These are phyloP conservation scores for Chaenogobius annularis DNA, from an alignment of 2,113 vertebrate species.

Conservation along the genomic window DNA sequence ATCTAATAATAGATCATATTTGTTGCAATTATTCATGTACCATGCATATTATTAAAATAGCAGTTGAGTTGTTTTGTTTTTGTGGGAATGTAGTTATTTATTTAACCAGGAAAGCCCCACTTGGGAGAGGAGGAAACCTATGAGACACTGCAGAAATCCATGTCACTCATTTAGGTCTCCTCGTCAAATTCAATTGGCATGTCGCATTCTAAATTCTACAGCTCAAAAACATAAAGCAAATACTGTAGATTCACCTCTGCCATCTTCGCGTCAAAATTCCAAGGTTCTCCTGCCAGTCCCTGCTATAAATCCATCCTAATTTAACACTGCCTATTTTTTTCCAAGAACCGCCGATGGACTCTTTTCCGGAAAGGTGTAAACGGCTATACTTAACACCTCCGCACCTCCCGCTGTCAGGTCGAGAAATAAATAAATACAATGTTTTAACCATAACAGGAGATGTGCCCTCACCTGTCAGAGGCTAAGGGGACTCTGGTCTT, in stretches of 20 bases:
- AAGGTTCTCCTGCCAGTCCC: not conserved
- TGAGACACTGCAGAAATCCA: not conserved
- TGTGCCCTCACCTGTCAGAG: constrained; percentile 17
- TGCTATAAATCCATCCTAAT: not conserved
- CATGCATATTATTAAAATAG: not conserved
- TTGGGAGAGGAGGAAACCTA: not conserved
- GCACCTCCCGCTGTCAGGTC: constrained; percentile 4
- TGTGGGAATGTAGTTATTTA: not conserved
- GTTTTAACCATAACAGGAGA: constrained; percentile 8
- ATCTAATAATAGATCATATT: not conserved
- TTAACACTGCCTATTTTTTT: not conserved
- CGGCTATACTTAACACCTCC: constrained; percentile 6
- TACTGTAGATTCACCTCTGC: not conserved
- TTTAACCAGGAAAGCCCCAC: not conserved
- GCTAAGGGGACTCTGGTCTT: constrained; percentile 5
- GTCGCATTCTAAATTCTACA: not conserved
- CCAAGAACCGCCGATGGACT: not conserved
- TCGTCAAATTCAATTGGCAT: not conserved
- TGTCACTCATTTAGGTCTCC: too few species aligned
- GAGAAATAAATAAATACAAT: constrained; percentile 12
- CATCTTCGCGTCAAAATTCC: not conserved
- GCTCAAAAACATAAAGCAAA: not conserved
- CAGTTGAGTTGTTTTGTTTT: not conserved
- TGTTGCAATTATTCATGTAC: not conserved
- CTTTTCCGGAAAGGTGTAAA: not conserved